A percentile compares a stretch with the other conserved stretches of the same genome.
Conservation (phyloP, 2,113 vertebrate genomes). For the Hippolais icterina region DNA sequence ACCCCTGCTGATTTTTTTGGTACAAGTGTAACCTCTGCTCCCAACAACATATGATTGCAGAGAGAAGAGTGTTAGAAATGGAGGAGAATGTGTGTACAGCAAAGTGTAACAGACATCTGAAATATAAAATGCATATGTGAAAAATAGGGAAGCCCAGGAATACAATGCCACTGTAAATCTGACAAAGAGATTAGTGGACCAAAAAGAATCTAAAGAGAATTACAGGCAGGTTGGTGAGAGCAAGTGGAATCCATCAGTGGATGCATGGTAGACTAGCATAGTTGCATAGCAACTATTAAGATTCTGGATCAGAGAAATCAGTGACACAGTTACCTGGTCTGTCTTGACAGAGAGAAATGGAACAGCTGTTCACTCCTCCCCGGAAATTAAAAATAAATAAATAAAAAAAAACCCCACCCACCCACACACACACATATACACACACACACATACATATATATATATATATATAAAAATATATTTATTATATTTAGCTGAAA, state of each 20-base stretch:
- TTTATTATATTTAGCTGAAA: neutral
- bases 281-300: neutral
- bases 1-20: rapidly evolving
- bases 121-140: neutral
- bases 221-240: neutral
- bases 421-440: no score
- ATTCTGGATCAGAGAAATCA: neutral
- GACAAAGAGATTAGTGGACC: neutral
- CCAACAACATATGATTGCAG: neutral
- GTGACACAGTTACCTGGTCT: neutral
- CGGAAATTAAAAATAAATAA: neutral
- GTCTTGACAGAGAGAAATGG: neutral
- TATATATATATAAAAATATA: neutral
- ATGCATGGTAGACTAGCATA: neutral
- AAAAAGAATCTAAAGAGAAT: neutral
- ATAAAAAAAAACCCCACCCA: no score
- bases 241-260: neutral
- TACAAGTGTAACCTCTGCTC: neutral
- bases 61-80: neutral
- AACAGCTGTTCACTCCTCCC: neutral
- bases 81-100: neutral
- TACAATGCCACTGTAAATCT: neutral
- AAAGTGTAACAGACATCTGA: neutral
- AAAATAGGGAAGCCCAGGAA: neutral
- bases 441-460: no score